phyloP scores from a whole-genome alignment of 2,797 vertebrate genomes.

The Potorous gilbertii region DNA sequence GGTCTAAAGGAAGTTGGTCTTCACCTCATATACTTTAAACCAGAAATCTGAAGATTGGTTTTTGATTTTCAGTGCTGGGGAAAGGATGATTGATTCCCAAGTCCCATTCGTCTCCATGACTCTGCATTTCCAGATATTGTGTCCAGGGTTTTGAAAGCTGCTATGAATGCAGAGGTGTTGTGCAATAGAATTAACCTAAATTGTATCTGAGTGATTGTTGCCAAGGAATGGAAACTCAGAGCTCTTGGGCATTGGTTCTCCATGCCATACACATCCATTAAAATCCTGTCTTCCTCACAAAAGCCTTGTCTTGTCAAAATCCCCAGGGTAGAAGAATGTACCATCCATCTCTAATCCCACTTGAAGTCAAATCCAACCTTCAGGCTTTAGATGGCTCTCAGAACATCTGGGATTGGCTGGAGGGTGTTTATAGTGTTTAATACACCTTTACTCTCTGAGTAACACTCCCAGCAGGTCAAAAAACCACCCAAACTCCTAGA shows the following conservation, averaged over 20 bases:
- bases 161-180: not conserved
- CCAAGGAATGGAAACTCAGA: constrained; percentile 21
- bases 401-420: constrained; percentile 65
- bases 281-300: constrained; percentile 23
- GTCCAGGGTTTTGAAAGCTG: constrained; percentile 20
- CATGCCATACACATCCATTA: not conserved
- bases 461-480: constrained; percentile 67
- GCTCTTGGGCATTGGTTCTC: constrained; percentile 4
- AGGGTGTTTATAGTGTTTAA: constrained; percentile 51
- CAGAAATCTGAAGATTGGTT: constrained; percentile 44
- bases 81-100: constrained; percentile 20
- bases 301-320: not conserved
- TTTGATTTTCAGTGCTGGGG: constrained; percentile 46
- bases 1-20: constrained; percentile 55
- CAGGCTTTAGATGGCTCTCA: constrained; percentile 64
- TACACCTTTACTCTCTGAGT: constrained; percentile 60
- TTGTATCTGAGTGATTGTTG: constrained; percentile 33
- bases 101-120: constrained; percentile 42
- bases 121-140: constrained; percentile 25
- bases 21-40: constrained; percentile 36
- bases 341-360: constrained; percentile 38
- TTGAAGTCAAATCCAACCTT: not conserved
- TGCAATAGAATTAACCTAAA: constrained; percentile 58
- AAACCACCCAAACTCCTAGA: constrained; percentile 73
- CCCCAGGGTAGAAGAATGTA: rapidly evolving